Evolutionary conservation across 2,888 invertebrate species (phyloP).

Genomic region (Orthonychiurus folsomi): DNA sequence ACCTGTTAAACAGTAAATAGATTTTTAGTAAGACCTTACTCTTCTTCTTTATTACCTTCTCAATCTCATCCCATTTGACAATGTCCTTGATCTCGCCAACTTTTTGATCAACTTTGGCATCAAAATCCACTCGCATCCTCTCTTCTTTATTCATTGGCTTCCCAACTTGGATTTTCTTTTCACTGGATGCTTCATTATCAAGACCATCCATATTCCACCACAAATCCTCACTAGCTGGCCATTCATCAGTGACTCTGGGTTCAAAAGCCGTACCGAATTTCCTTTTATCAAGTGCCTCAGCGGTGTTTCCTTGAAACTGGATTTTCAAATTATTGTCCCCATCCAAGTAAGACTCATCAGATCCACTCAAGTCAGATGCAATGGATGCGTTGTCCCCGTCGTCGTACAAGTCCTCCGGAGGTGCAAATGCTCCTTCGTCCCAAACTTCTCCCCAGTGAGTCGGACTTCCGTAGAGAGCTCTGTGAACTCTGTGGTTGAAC

Average conservation of each 20-base stretch:
- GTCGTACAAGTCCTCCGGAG: constrained; percentile 38
- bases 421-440: constrained; percentile 39
- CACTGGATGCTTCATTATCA: constrained; percentile 14
- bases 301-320: constrained; percentile 73
- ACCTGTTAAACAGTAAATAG: too few species aligned
- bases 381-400: constrained; percentile 48
- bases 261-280: constrained; percentile 37
- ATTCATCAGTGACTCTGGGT: constrained; percentile 49
- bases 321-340: constrained; percentile 52
- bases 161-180: not conserved
- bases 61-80: constrained; percentile 26
- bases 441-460: constrained; percentile 41
- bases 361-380: constrained; percentile 38
- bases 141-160: constrained; percentile 21
- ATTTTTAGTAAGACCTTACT: too few species aligned
- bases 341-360: constrained; percentile 38
- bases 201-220: constrained; percentile 36
- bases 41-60: too few species aligned
- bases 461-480: constrained; percentile 39
- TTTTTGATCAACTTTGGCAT: constrained; percentile 26
- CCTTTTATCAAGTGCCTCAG: constrained; percentile 56
- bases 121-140: constrained; percentile 24
- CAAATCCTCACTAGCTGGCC: constrained; percentile 42
- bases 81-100: constrained; percentile 23
- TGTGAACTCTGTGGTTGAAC: constrained; percentile 39